These are phyloP conservation scores for Bilobella aurantiaca DNA, from an alignment of 1,140 invertebrate species.

Conservation along the genomic window DNA sequence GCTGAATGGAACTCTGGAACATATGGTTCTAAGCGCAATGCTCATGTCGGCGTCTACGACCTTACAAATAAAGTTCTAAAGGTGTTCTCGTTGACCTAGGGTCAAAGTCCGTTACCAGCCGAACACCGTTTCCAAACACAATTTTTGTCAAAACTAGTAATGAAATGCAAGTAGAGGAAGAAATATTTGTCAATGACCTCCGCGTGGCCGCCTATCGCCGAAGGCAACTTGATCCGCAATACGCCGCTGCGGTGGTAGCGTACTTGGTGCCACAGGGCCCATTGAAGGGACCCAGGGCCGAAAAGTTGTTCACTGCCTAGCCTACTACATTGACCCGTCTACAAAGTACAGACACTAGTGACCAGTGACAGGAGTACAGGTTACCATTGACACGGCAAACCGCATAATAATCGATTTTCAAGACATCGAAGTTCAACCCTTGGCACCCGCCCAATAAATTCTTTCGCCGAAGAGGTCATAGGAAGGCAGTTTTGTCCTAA, in stretches of 20 bases:
- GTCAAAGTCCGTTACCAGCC: too few relatives aligned
- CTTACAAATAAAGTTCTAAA: background rate
- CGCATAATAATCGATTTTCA: background rate
- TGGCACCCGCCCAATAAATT: background rate
- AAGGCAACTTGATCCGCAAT: background rate
- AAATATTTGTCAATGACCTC: too few relatives aligned
- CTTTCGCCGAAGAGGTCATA: too few relatives aligned
- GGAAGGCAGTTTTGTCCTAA: too few relatives aligned
- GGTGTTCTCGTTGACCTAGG: too few relatives aligned
- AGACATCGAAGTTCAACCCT: background rate
- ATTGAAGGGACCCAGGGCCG: background rate
- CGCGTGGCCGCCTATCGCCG: background rate
- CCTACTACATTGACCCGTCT: background rate
- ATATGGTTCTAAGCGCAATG: too few relatives aligned
- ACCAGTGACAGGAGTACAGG: background rate
- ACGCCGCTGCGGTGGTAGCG: too few relatives aligned
- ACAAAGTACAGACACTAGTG: background rate
- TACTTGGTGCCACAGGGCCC: background rate
- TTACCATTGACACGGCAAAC: background rate
- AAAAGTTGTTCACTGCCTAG: background rate
- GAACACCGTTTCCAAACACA: too few relatives aligned
- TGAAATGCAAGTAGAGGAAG: too few relatives aligned
- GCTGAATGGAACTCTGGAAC: too few relatives aligned
- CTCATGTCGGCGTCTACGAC: too few relatives aligned
- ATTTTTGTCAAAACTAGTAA: too few relatives aligned